Percentiles rank a stretch among this genome's conserved stretches.
These are phyloP conservation scores for Trididemnum miniatum DNA, from an alignment of 23 tunicate genomes.

Conservation along the genomic window DNA sequence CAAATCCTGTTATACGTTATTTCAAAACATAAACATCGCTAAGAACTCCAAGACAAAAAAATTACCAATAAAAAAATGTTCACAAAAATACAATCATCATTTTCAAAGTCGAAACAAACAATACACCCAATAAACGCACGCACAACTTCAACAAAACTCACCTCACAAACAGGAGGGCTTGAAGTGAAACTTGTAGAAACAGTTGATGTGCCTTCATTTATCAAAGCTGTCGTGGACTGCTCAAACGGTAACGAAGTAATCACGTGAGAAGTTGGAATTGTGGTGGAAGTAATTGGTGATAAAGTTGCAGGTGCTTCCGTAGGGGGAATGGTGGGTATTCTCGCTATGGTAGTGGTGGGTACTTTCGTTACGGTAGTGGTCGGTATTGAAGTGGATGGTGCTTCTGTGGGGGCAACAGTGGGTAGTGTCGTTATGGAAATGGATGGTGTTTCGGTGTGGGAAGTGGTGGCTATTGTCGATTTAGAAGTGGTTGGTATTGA, in stretches of 20 bases:
- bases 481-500: not conserved
- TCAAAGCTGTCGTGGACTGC: no score
- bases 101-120: not conserved
- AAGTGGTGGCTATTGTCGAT: not conserved
- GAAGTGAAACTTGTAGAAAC: not conserved
- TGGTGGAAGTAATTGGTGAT: not conserved
- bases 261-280: no score
- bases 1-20: no score
- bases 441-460: not conserved
- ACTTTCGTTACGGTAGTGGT: not conserved
- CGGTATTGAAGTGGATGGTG: not conserved
- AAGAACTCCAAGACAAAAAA: not conserved
- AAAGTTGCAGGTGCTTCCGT: not conserved
- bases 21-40: not conserved
- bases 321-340: not conserved
- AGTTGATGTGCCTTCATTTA: no score
- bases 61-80: no score
- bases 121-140: not conserved
- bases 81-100: no score
- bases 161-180: not conserved
- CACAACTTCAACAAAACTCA: not conserved
- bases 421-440: no score
- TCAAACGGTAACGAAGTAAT: no score
- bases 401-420: no score
- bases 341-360: not conserved